Conservation (phyloP, 2,797 vertebrate genomes). For the Tenualosa ilisha region DNA sequence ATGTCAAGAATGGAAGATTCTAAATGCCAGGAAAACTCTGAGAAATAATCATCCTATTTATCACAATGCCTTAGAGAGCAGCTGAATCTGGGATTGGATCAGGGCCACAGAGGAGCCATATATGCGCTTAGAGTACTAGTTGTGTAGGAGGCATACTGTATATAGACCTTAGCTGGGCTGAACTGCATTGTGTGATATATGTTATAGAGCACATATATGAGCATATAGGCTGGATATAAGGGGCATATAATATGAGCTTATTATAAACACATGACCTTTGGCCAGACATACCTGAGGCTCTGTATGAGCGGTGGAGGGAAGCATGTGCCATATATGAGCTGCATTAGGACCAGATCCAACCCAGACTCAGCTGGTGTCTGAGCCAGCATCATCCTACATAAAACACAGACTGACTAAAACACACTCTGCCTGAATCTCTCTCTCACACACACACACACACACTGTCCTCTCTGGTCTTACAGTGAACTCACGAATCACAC, state of each 20-base stretch:
- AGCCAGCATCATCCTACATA: neutral
- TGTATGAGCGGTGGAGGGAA: neutral
- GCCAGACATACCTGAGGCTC: too few relatives aligned
- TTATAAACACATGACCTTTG: too few relatives aligned
- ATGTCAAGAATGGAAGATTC: constrained; percentile 74
- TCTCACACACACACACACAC: too few relatives aligned
- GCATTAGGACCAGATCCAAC: neutral
- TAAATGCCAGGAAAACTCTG: constrained; percentile 57
- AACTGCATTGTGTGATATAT: too few relatives aligned
- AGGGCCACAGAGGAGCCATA: neutral
- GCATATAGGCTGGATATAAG: too few relatives aligned
- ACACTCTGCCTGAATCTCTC: too few relatives aligned
- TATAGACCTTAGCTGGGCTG: neutral
- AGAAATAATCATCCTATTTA: neutral
- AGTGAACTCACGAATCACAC: too few relatives aligned
- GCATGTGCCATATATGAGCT: neutral
- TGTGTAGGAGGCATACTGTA: neutral
- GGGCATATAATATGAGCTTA: too few relatives aligned
- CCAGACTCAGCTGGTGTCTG: neutral
- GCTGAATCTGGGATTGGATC: neutral
- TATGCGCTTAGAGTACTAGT: neutral
- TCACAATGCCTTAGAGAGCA: neutral
- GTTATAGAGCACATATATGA: too few relatives aligned
- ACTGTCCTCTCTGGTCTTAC: too few relatives aligned
- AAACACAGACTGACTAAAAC: neutral